These are phyloP conservation scores for Leucoptera coffeella DNA, from an alignment of 2,888 invertebrate genomes.

Conservation along the genomic window DNA sequence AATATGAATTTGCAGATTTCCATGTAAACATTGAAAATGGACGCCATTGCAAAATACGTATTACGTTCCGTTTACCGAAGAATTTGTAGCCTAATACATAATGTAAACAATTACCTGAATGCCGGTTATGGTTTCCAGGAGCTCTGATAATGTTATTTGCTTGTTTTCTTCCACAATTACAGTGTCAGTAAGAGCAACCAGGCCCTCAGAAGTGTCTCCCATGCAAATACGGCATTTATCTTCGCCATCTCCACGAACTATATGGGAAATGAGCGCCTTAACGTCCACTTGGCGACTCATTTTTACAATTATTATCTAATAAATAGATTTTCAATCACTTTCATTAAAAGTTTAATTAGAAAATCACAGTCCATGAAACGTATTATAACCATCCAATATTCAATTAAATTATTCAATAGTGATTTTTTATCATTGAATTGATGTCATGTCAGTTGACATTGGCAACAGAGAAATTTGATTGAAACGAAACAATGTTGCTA, in stretches of 20 bases:
- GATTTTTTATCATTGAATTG: no score
- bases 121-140: constrained; percentile 34
- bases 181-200: constrained; percentile 35
- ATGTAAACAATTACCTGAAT: constrained; percentile 29
- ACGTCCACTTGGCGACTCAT: constrained; percentile 36
- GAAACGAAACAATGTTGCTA: no score
- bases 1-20: no score
- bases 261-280: constrained; percentile 39
- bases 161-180: constrained; percentile 40
- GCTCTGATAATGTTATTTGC: constrained; percentile 30
- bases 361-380: no score
- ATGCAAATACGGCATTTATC: constrained; percentile 42
- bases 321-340: no score
- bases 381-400: no score
- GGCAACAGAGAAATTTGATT: no score
- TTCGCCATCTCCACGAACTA: constrained; percentile 33
- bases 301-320: constrained; percentile 6
- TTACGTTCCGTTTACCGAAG: constrained; percentile 30
- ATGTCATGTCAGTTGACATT: no score
- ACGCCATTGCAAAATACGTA: no score
- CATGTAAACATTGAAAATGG: not conserved
- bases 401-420: no score
- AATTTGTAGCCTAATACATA: no score
- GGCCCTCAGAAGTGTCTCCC: constrained; percentile 39
- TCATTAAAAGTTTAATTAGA: no score